phyloP scores from a whole-genome alignment of 2,113 vertebrate genomes.

The Budorcas taxicolor region DNA sequence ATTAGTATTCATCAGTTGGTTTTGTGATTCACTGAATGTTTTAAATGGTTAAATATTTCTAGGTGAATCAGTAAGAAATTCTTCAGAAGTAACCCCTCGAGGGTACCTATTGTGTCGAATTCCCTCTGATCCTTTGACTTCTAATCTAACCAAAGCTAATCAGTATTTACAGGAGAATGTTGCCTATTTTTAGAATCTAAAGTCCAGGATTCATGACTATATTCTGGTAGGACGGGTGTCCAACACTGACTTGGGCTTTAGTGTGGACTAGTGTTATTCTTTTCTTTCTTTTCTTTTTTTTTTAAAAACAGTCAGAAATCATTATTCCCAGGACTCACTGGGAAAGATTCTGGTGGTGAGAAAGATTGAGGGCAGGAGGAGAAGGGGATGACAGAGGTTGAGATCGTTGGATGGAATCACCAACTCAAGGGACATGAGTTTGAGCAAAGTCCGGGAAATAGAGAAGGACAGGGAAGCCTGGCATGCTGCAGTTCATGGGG shows the following conservation, averaged over 20 bases:
- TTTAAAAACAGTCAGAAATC: not conserved
- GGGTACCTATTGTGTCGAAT: not conserved
- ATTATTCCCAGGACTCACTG: not conserved
- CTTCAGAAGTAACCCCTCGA: not conserved
- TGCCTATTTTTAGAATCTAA: not conserved
- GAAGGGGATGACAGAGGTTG: not conserved
- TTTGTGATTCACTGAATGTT: not conserved
- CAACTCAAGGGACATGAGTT: not conserved
- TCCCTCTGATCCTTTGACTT: not conserved
- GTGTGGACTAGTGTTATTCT: not conserved
- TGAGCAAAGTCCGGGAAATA: not conserved
- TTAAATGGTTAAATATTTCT: constrained; percentile 1
- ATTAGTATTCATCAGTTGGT: not conserved
- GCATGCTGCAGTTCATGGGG: not conserved
- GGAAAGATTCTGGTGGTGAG: not conserved
- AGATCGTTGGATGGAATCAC: not conserved
- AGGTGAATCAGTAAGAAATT: not conserved
- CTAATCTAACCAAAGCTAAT: not conserved
- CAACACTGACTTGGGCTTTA: not conserved
- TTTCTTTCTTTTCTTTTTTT: not conserved
- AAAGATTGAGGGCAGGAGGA: not conserved
- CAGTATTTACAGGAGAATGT: not conserved
- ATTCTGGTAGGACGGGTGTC: no score
- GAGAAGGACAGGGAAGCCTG: not conserved
- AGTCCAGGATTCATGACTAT: not conserved